Evolutionary conservation across 2,797 vertebrate genomes (phyloP), one percentile per base, ranked within the genome.

Genomic region (Sphenopsis melanotis): DNA sequence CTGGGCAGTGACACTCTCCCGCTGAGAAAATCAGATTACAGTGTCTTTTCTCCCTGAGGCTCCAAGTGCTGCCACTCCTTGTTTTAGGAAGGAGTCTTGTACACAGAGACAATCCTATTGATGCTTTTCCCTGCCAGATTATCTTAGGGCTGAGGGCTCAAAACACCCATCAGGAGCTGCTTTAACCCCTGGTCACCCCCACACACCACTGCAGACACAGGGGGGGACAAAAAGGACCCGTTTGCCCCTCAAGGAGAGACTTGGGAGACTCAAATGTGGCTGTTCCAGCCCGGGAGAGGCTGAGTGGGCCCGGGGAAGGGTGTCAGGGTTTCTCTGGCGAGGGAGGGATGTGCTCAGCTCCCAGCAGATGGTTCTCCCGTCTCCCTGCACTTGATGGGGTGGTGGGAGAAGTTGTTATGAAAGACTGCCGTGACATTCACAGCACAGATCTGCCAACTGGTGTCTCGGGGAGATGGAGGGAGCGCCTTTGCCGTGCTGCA

Each of bases 381-480:
- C 93, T 89, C 91, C 19, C 32, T 22, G 89, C 69, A 7, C 93
- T 93, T 44, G 87, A 83, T 27, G 93, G 96, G 96, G 15, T 79
- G 90, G 95, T 94, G 92, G 95, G 96, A 94, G 95, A 96, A 90
- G 95, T 72, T 96, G 88, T 95, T 93, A 81, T 65, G 95, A 95
- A 96, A 94, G 96, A 65, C 93, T 92, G 95, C 88, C 27, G 88
- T 94, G 95, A 96, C 95, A 94, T 96, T 96, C 95, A 89, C 95
- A 95, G 94, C 94, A 90, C 94, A 89, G 95, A 93, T 94, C 95
- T 95, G 95, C 96, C 95, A 95, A 96, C 71, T 87, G 89, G 88
- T 77, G 93, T 93, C 96, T 94, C 34, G 36, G 63, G 76, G 74
- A 93, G 90, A 94, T 1, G 91, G 93, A 94, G 70, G 95, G 91